A percentile compares a stretch with the other conserved stretches of the same genome.
Evolutionary conservation across 2,888 invertebrate genomes (phyloP).

Genomic region (Nebria brevicollis): DNA sequence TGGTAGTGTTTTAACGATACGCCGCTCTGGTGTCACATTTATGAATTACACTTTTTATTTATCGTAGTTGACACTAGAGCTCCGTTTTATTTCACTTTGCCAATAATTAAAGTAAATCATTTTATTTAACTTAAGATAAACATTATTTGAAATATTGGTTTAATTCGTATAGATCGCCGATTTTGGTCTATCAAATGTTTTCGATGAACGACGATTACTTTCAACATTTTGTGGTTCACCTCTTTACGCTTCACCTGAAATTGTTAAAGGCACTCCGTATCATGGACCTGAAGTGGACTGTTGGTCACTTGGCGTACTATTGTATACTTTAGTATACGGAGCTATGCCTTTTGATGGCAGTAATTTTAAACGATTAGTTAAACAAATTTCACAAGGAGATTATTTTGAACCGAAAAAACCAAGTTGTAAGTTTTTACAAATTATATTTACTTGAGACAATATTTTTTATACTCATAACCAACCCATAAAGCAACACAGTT

Average conservation of each 20-base stretch:
- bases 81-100: no score
- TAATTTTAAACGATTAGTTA: slow-evolving; percentile 95
- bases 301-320: slow-evolving; percentile 83
- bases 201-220: slow-evolving; percentile 85
- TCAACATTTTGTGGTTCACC: slow-evolving; percentile 97
- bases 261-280: slow-evolving; percentile 96
- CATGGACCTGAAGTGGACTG: slow-evolving; percentile 96
- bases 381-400: slow-evolving; percentile 96
- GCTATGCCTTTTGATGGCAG: slow-evolving; percentile 99
- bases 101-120: not conserved
- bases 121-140: slow-evolving; percentile 5
- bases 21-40: not conserved
- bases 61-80: not conserved
- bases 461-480: no score
- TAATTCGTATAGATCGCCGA: slow-evolving; percentile 85
- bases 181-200: slow-evolving; percentile 98
- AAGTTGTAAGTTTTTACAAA: slow-evolving; percentile 75
- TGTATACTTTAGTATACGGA: slow-evolving; percentile 97
- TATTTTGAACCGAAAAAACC: slow-evolving; percentile 96
- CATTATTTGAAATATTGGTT: slow-evolving; percentile 25
- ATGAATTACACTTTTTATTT: not conserved
- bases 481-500: no score
- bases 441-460: not conserved
- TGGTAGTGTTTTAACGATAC: not conserved
- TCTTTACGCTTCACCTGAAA: slow-evolving; percentile 96